Conservation (phyloP, 2,797 vertebrate genomes). For the Anguilla marmorata region DNA sequence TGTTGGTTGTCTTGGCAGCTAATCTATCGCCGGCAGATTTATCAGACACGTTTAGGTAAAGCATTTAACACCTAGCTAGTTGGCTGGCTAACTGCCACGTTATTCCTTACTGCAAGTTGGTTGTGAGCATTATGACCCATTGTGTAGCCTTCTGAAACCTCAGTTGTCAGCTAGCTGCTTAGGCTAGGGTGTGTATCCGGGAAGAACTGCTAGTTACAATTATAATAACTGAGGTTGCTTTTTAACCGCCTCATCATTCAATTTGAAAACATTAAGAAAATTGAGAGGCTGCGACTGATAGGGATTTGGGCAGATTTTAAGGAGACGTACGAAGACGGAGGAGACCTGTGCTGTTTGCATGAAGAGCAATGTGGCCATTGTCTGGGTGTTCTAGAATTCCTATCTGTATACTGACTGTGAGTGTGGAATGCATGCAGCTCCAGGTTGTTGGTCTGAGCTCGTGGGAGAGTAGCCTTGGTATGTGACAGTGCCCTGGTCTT, state of each 20-base stretch:
- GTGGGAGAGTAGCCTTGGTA: neutral
- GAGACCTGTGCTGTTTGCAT: neutral
- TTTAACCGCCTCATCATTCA: neutral
- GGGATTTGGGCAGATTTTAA: neutral
- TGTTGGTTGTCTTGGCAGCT: too few species aligned
- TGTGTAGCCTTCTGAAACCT: neutral
- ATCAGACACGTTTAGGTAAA: neutral
- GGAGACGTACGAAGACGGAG: neutral
- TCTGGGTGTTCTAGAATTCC: neutral
- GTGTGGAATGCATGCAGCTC: neutral
- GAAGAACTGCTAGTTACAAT: neutral
- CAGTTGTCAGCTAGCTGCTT: neutral
- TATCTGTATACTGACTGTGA: neutral
- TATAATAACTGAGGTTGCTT: neutral
- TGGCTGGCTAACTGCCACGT: neutral
- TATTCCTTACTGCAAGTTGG: neutral
- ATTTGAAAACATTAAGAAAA: neutral
- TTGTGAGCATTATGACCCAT: neutral
- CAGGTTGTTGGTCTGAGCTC: neutral
- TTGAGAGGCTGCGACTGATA: neutral
- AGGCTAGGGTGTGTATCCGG: neutral
- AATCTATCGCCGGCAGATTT: too few species aligned
- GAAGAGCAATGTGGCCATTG: neutral
- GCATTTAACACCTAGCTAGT: neutral
- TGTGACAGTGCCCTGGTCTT: neutral